Evolutionary conservation across 2,113 vertebrate genomes (phyloP), one percentile per base, ranked within the genome.

Genomic region (Alaudala cheleensis): DNA sequence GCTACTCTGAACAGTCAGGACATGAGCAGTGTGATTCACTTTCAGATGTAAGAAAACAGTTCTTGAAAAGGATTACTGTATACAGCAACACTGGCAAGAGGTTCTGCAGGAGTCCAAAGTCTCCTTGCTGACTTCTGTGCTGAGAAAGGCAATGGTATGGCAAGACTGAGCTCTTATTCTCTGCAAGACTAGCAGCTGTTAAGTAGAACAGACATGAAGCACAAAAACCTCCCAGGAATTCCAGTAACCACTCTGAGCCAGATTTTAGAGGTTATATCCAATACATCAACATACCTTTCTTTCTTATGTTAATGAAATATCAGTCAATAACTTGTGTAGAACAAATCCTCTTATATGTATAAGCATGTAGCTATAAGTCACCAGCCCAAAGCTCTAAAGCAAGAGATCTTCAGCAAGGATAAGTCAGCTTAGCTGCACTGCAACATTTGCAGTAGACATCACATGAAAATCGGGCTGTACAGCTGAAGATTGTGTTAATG

Each of bases 281-380:
- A 56, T 66, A 57, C 26, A 60, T 44, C 80, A 93, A 51, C 64
- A 78, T 67, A 78, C 37, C 8, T 67, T 84, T 78, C 65, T 89
- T 92, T 88, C n/a, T 79, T 64, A 92, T 60, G 53, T 58, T 81
- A 83, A 90, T 93, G 60, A 90, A 86, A 58, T 51, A 73, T 70
- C 47, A 80, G 26, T 61, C 80, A 89, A 56, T 81, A 95, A 78
- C 28, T 86, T 80, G 33, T 61, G 61, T 57, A 78, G 69, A 88
- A 78, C 69, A 94, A 92, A 95, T 88, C 12, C 58, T 88, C 33
- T 81, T 81, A 74, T 66, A 73, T 37, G 50, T 71, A 58, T 31
- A 64, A 83, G 29, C 61, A 26, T 76, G 61, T 64, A 86, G 24
- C 29, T 84, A 29, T 74, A 91, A 81, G 64, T 81, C 47, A 71